Percentiles rank a stretch among this genome's conserved stretches.
These are phyloP conservation scores for Patagioenas fasciata DNA, from an alignment of 2,113 vertebrate species.

Conservation along the genomic window DNA sequence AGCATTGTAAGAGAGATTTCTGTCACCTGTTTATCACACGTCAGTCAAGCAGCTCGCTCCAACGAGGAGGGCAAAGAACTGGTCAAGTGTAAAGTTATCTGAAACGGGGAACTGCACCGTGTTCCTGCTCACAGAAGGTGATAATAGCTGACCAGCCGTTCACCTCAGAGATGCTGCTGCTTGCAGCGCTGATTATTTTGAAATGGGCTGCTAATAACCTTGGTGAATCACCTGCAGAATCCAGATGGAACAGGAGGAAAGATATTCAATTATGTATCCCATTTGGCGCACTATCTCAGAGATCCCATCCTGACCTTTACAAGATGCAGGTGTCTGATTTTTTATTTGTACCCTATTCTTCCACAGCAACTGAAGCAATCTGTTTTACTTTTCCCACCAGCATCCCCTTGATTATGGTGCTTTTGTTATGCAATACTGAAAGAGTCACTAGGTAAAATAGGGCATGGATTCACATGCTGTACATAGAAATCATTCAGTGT, in stretches of 20 bases:
- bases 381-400: not conserved
- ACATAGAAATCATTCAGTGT: not conserved
- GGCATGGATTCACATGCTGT: not conserved
- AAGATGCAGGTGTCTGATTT: not conserved
- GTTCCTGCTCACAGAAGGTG: not conserved
- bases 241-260: not conserved
- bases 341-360: not conserved
- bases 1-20: not conserved
- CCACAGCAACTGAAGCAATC: not conserved
- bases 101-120: not conserved
- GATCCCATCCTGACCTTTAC: not conserved
- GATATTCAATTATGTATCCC: not conserved
- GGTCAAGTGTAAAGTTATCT: slow-evolving; percentile 43
- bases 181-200: not conserved
- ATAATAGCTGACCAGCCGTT: not conserved
- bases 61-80: not conserved
- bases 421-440: not conserved
- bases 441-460: not conserved
- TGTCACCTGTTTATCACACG: not conserved
- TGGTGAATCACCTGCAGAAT: not conserved
- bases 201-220: not conserved
- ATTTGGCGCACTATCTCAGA: not conserved
- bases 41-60: not conserved
- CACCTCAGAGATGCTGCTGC: accelerated
- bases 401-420: not conserved